Percentiles rank a stretch among this genome's conserved stretches.
These are phyloP conservation scores for Ptilonorhynchus violaceus DNA, from an alignment of 2,113 vertebrate species.

Conservation along the genomic window DNA sequence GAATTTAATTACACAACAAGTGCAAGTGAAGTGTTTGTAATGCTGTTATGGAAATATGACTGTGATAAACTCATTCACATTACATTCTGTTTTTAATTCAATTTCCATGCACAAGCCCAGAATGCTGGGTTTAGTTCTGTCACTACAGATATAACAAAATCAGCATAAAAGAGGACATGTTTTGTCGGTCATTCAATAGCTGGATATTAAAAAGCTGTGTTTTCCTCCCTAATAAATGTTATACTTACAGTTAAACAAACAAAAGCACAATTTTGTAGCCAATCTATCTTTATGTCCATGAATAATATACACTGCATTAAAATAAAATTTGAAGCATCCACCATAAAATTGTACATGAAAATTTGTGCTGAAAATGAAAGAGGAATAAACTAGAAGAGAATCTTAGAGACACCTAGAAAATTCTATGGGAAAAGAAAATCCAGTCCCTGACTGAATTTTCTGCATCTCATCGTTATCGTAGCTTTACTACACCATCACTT, in stretches of 20 bases:
- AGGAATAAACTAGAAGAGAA: background rate
- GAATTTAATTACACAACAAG: slow-evolving; percentile 16
- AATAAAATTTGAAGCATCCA: background rate
- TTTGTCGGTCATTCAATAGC: background rate
- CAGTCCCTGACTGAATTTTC: background rate
- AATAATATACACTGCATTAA: background rate
- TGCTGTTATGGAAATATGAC: background rate
- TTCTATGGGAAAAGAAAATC: background rate
- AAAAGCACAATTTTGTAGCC: background rate
- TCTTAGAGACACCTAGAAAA: background rate
- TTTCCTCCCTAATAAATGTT: background rate
- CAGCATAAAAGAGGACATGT: background rate
- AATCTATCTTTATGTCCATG: background rate
- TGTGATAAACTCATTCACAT: slow-evolving; percentile 11
- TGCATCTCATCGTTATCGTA: background rate
- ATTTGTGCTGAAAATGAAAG: background rate
- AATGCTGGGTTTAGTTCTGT: background rate
- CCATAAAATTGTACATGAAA: background rate
- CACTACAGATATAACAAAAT: background rate
- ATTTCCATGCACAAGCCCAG: background rate
- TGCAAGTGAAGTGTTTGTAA: background rate
- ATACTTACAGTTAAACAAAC: background rate
- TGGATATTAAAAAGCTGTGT: background rate
- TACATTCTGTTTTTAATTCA: slow-evolving; percentile 22
- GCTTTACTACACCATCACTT: background rate